A percentile compares a stretch with the other conserved stretches of the same genome.
Evolutionary conservation across 2,797 vertebrate species (phyloP).

Genomic region (Acanthiza pusilla): DNA sequence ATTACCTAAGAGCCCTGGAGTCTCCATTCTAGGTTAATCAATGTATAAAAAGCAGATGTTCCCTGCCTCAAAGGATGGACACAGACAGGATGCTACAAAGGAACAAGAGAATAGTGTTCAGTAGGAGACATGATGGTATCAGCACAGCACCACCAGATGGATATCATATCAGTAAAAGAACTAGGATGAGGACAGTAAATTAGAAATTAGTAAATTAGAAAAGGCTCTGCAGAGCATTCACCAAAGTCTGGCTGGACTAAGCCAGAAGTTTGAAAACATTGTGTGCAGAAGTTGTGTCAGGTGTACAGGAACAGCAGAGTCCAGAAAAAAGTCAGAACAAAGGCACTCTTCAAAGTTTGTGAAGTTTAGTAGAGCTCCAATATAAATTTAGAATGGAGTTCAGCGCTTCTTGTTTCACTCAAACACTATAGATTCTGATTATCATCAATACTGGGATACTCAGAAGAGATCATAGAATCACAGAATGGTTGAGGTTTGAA

Average conservation of each 20-base stretch:
- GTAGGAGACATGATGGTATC: neutral
- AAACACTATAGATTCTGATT: neutral
- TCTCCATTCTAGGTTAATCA: neutral
- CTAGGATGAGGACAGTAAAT: neutral
- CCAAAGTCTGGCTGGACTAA: neutral
- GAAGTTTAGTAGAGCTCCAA: neutral
- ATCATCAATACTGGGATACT: neutral
- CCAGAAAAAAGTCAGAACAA: neutral
- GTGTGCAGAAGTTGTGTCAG: neutral
- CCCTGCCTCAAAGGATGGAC: neutral
- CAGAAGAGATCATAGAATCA: neutral
- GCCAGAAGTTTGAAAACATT: neutral
- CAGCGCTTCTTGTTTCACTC: neutral
- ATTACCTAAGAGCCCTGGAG: neutral
- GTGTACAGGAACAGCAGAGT: neutral
- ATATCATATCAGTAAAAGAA: neutral
- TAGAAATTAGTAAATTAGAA: neutral
- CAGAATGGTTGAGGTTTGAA: neutral
- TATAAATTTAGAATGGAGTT: neutral
- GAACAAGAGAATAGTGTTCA: neutral
- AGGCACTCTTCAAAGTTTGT: neutral
- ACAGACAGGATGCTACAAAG: neutral
- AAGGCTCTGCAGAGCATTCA: neutral
- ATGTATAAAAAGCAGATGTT: neutral
- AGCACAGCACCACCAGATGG: neutral